Evolutionary conservation across 1,140 invertebrate species (phyloP).

Genomic region (Vollenhovia emeryi): DNA sequence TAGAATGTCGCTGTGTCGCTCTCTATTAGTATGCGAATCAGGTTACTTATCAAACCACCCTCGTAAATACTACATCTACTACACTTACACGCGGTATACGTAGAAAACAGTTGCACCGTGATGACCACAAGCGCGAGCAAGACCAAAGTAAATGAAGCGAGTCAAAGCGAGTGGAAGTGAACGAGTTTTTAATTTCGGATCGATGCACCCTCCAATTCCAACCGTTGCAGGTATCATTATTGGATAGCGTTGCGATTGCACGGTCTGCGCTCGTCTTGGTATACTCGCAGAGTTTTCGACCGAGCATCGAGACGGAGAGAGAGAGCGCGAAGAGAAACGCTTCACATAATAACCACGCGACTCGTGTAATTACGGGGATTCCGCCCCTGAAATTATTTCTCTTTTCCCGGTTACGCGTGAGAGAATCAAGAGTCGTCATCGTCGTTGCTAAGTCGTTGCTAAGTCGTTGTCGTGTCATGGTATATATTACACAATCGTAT

Average conservation of each 20-base stretch:
- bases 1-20: no score
- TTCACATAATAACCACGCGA: conserved; percentile 6
- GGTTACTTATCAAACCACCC: no score
- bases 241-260: conserved; percentile 4
- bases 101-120: not conserved
- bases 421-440: conserved; percentile 41
- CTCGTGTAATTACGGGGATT: conserved; percentile 7
- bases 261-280: not conserved
- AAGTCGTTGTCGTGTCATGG: not conserved
- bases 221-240: conserved; percentile 10
- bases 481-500: conserved; percentile 66
- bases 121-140: not conserved
- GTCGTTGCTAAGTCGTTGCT: not conserved
- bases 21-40: no score
- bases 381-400: conserved; percentile 51
- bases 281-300: conserved; percentile 8
- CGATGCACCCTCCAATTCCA: not conserved
- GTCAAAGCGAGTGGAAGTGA: not conserved
- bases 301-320: not conserved
- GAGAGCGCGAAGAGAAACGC: conserved; percentile 9
- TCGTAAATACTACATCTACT: no score
- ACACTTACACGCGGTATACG: not conserved
- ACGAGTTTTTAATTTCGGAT: conserved; percentile 40
- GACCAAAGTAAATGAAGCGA: conserved; percentile 21
- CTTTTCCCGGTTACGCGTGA: conserved; percentile 24